Evolutionary conservation across 2,797 vertebrate genomes (phyloP).

Genomic region (Nasua narica): DNA sequence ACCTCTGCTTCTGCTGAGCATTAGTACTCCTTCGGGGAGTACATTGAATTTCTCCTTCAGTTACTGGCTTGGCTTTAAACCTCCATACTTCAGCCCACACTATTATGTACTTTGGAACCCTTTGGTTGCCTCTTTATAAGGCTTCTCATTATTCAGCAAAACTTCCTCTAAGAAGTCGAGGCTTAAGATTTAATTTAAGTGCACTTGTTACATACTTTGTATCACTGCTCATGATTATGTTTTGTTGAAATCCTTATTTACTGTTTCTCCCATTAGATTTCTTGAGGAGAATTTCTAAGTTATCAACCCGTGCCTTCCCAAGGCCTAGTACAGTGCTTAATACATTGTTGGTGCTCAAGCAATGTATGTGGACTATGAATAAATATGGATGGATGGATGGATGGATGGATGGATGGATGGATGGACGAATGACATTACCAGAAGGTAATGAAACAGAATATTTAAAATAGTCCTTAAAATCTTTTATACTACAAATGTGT

Average conservation of each 20-base stretch:
- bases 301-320: background rate
- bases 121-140: background rate
- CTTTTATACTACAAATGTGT: background rate
- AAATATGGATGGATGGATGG: background rate
- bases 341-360: background rate
- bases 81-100: background rate
- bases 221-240: background rate
- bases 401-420: background rate
- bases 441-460: background rate
- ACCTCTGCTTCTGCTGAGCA: background rate
- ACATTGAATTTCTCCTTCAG: background rate
- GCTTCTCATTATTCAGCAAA: background rate
- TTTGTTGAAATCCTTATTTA: background rate
- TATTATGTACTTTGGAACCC: background rate
- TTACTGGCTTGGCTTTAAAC: background rate
- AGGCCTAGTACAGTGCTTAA: background rate
- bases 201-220: background rate
- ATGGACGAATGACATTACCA: too few relatives aligned
- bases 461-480: background rate
- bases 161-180: background rate
- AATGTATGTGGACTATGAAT: background rate
- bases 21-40: background rate
- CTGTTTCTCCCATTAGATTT: background rate
- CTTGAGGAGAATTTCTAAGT: background rate
- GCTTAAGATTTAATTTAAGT: constrained; percentile 15